Evolutionary conservation across 2,113 vertebrate species (phyloP).

Genomic region (Lathamus discolor): DNA sequence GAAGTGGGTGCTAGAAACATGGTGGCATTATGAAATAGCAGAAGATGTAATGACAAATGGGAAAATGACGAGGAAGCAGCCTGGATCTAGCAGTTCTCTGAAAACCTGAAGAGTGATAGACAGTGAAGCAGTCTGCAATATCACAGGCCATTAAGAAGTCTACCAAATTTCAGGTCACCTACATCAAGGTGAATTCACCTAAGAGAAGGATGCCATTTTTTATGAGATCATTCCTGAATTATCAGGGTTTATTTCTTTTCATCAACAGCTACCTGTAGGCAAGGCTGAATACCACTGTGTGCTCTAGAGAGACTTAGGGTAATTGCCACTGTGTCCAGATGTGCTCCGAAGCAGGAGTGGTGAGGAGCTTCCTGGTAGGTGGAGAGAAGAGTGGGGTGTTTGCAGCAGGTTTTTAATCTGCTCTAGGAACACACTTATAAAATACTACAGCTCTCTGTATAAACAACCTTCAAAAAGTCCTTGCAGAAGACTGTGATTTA

Average conservation of each 20-base stretch:
- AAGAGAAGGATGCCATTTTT: neutral
- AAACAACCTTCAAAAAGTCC: neutral
- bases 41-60: neutral
- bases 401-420: neutral
- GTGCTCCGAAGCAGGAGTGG: neutral
- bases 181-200: neutral
- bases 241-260: neutral
- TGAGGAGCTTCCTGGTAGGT: neutral
- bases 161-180: neutral
- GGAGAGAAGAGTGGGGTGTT: neutral
- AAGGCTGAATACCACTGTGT: neutral
- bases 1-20: neutral
- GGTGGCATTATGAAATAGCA: neutral
- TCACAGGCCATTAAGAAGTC: neutral
- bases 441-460: neutral
- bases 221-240: neutral
- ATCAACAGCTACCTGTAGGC: neutral
- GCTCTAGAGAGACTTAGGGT: neutral
- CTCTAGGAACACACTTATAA: neutral
- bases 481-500: neutral
- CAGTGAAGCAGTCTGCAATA: neutral
- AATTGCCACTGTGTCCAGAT: neutral
- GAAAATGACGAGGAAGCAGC: neutral
- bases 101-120: neutral
- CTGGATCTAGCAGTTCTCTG: neutral